A percentile compares a stretch with the other conserved stretches of the same genome.
phyloP scores from a whole-genome alignment of 2,113 vertebrate species.

The Clupea harengus region DNA sequence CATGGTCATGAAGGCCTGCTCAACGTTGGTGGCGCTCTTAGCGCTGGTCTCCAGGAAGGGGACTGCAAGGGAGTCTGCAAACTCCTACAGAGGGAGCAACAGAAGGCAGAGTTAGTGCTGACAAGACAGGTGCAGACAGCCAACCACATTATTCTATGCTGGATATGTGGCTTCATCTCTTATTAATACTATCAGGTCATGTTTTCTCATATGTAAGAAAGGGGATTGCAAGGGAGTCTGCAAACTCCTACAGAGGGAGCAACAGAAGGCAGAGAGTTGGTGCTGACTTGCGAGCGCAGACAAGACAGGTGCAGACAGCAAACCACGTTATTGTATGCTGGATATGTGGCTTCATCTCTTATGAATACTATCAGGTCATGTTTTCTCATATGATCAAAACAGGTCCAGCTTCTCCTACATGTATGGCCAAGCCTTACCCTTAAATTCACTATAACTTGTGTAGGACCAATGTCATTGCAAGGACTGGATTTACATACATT shows the following conservation, averaged over 20 bases:
- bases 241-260: slow-evolving; percentile 70
- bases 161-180: too few relatives aligned
- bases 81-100: slow-evolving; percentile 64
- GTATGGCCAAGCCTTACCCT: too few relatives aligned
- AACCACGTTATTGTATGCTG: background rate
- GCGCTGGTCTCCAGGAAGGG: slow-evolving; percentile 83
- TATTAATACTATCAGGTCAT: too few relatives aligned
- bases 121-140: background rate
- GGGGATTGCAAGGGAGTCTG: slow-evolving; percentile 79
- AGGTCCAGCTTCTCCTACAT: too few relatives aligned
- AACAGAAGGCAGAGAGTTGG: background rate
- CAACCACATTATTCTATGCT: background rate
- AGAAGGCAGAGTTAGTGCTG: background rate
- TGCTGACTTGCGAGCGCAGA: too few relatives aligned
- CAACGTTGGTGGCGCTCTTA: slow-evolving; percentile 73
- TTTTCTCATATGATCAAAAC: too few relatives aligned
- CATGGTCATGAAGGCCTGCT: slow-evolving; percentile 77
- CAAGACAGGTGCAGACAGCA: background rate
- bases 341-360: too few relatives aligned
- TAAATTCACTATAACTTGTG: too few relatives aligned
- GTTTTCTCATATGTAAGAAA: too few relatives aligned
- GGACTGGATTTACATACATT: too few relatives aligned
- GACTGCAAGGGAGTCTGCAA: slow-evolving; percentile 78
- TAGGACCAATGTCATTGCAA: too few relatives aligned
- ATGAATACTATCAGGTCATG: too few relatives aligned